Evolutionary conservation across 2,797 vertebrate genomes (phyloP), one percentile per base, ranked within the genome.

Genomic region (Hoplostethus atlanticus): DNA sequence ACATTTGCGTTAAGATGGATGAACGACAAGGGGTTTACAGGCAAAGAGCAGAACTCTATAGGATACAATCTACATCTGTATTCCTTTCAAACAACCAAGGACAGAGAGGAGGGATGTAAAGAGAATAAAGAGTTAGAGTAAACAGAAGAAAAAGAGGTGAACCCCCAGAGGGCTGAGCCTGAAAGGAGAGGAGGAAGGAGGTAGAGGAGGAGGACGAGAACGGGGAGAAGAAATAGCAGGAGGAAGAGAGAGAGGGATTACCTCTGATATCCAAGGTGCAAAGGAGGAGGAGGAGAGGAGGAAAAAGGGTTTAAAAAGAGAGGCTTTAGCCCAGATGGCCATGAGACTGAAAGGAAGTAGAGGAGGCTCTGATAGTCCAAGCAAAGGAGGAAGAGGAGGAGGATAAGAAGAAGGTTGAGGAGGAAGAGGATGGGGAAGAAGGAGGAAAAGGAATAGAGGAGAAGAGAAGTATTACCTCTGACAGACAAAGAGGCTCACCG

Each of bases 61-160:
- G 85, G 71, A 51, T 58, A 38, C 21, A 51, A 55, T 17, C 36
- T 71, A 76, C 47, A 84, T 89, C 67, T 81, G 69, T 77, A 83
- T 89, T 80, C 80, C 31, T 55, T 21, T 25, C 46, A 71, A 80
- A 77, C 13, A 36, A 48, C 11, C 34, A 51, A 84, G 62, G 71
- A 74, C 67, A 50, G 51, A 58, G n/a, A 57, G 63, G 53, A 68
- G 60, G 70, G 81, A 83, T 75, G 48, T 62, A 68, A 73, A 83
- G 77, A 77, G 52, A 53, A 57, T 17, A 40, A 65, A 28, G 30
- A 65, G 64, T 34, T 34, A 12, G 71, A 13, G 25, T 54, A 68
- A 63, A 79, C 61, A 61, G 15, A 64, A 38, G 63, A 83, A 54
- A 70, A 63, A 76, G 57, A 76, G 44, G 51, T 60, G 56, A 21